Evolutionary conservation across 2,888 invertebrate genomes (phyloP), one percentile per base, ranked within the genome.

Genomic region (Agriotes lineatus): DNA sequence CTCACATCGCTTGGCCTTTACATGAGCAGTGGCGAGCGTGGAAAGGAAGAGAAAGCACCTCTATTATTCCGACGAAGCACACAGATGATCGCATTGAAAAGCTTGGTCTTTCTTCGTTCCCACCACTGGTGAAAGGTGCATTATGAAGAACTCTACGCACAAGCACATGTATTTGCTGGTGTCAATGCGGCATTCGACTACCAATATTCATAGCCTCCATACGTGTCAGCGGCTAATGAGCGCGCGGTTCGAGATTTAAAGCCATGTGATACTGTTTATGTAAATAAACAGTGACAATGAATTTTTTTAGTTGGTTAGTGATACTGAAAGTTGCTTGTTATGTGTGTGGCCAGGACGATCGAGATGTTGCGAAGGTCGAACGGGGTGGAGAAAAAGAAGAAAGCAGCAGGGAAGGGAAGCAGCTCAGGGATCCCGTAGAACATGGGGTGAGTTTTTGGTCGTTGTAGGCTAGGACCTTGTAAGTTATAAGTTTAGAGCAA

Each of bases 61-160:
- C 52, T 52, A 67, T 64, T 45, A 48, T 57, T 61, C 45, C 30
- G 10, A 44, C 10, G 35, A 6, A 14, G 14, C 6, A 16, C 14
- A 16, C 30, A 25, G 39, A 16, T 25, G 14, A 30, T 12, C n/a
- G 16, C 16, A 16, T 33, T 2, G 48, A 56, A 62, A 59, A 54
- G 37, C 33, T 52, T 19, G 25, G 54, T 54, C 71, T 58, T 66
- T 68, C 54, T 57, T 44, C 70, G 42, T 67, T 71, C 74, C 74
- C 73, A 71, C 74, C 66, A 69, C 68, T 61, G 71, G 76, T 76
- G 78, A 78, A 78, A 78, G 75, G 75, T 66, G 60, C 60, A 50
- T 52, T 61, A 61, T 57, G 60, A 69, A 58, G 62, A 68, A 67
- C 33, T 19, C 37, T 14, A 66, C 69, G 70, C 67, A 58, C 61